These are phyloP conservation scores for Dryobates pubescens DNA, from an alignment of 2,797 vertebrate species.

Conservation along the genomic window DNA sequence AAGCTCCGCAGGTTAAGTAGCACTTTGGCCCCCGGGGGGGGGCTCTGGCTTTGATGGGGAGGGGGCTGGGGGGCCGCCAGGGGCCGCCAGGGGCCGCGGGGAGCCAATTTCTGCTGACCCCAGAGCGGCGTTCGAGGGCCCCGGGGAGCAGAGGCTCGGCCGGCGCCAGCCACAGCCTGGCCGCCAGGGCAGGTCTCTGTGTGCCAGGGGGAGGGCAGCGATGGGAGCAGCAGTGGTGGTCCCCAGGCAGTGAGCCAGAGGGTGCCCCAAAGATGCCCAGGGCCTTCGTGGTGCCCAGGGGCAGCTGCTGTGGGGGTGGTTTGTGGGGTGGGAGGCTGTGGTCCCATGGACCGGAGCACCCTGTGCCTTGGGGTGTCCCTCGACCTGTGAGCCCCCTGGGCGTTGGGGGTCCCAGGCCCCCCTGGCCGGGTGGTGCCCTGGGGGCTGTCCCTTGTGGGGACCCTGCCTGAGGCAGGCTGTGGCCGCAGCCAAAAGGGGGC, in stretches of 20 bases:
- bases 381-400: not conserved
- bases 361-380: not conserved
- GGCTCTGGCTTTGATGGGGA: constrained; percentile 3
- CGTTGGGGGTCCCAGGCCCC: not conserved
- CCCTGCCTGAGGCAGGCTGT: not conserved
- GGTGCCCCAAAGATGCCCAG: not conserved
- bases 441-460: not conserved
- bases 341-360: not conserved
- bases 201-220: not conserved
- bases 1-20: constrained; percentile 70
- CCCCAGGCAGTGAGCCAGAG: not conserved
- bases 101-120: not conserved
- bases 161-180: not conserved
- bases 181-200: not conserved
- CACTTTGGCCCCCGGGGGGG: constrained; percentile 33
- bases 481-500: not conserved
- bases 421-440: not conserved
- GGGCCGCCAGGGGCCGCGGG: not conserved
- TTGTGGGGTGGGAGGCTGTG: not conserved
- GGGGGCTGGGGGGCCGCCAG: not conserved
- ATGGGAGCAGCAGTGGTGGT: rapidly evolving
- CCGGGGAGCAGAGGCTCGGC: not conserved
- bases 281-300: not conserved
- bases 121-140: not conserved
- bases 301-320: rapidly evolving